phyloP scores from a whole-genome alignment of 1,140 invertebrate species.

The Argopecten irradians region DNA sequence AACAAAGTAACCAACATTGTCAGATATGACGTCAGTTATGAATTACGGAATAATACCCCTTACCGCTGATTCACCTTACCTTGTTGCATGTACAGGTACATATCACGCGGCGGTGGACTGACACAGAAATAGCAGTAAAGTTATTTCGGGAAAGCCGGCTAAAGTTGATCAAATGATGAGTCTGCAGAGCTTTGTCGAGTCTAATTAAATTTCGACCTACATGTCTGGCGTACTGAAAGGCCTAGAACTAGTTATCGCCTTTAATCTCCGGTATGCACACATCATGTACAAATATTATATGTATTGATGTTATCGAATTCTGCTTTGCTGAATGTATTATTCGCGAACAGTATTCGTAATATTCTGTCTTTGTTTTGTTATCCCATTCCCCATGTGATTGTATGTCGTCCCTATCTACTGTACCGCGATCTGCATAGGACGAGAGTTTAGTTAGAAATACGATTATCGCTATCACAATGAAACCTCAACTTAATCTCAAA shows the following conservation, averaged over 20 bases:
- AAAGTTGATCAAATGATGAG: background rate
- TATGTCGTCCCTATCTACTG: background rate
- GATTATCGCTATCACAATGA: too few species aligned
- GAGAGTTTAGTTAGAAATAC: too few species aligned
- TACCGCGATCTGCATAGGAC: too few species aligned
- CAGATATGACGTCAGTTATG: too few species aligned
- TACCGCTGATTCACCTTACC: too few species aligned
- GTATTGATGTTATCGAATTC: background rate
- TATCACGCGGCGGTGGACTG: background rate
- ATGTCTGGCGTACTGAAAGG: background rate
- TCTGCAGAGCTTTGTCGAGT: background rate
- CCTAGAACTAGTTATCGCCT: background rate
- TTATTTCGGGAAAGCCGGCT: background rate
- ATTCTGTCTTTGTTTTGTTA: background rate
- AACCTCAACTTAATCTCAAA: too few species aligned
- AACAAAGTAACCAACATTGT: too few species aligned
- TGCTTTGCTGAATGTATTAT: background rate
- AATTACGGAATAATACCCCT: too few species aligned
- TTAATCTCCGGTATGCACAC: background rate
- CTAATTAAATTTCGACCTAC: background rate
- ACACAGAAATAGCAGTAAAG: background rate
- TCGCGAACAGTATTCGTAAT: too few species aligned
- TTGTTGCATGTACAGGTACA: too few species aligned
- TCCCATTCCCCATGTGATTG: background rate
- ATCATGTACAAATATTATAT: background rate